Base-by-base conservation (phyloP, 2,888 invertebrate species). In the Agonopterix heracliana region DNA sequence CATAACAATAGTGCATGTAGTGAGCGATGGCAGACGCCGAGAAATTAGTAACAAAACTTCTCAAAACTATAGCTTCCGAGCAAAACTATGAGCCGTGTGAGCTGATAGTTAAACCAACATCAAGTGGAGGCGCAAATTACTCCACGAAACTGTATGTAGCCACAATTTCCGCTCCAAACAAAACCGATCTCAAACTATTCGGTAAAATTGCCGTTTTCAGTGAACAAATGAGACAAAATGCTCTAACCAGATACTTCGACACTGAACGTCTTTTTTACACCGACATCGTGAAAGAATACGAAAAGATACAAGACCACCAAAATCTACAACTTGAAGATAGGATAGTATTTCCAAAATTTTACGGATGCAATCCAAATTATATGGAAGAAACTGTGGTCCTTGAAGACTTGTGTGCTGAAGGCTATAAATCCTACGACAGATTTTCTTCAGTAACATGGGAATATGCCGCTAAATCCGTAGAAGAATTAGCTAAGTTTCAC, bases 401-500 rank as follows among this genome's bases (percentile, higher is more conserved):
- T 45, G 77, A 80, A 52, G 65, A 82, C 56, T 49, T 81, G 35
- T 60, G 56, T 1, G 60, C 58, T 1, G 53, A 57, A n/a, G 77
- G 77, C 0, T 84, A 62, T 34, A 41, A 17, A 2, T 55, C 56
- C 5, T 71, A 56, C 46, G 62, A 64, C 34, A 62, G 71, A 44
- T 59, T 65, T 14, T 59, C 63, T 10, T 52, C 72, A 0, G 54
- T 81, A 1, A 71, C 74, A 43, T 71, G 72, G 66, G 66, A 72
- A 2, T 73, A 78, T 34, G 68, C 74, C 0, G 53, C 68, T 0
- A 53, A 63, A 2, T 64, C 77, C 0, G 57, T 77, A 0, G 57
- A 68, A 17, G 56, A 54, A 1, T 54, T 81, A 9, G 81, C 81
- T 0, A 68, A 66, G 42, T 77, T 79, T 49, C 85, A 85, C 49